phyloP scores from a whole-genome alignment of 2,888 invertebrate species.

The Agapostemon virescens region DNA sequence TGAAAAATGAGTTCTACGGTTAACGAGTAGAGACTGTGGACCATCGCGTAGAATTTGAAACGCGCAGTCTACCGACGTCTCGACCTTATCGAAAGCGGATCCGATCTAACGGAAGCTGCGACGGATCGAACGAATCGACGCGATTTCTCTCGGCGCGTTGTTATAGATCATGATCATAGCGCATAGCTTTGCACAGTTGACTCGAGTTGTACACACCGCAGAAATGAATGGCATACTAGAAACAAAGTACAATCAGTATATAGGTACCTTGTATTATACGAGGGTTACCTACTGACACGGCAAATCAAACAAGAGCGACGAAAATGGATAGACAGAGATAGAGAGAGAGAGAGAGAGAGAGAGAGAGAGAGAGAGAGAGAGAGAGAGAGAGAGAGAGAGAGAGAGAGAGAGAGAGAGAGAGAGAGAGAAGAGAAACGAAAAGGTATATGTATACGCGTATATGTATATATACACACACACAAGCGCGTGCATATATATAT shows the following conservation, averaged over 20 bases:
- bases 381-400: constrained; percentile 30
- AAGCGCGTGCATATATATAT: too few relatives aligned
- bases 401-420: constrained; percentile 39
- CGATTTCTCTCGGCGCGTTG: constrained; percentile 49
- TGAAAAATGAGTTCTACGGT: too few relatives aligned
- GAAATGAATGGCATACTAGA: constrained; percentile 60
- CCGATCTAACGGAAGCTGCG: background rate
- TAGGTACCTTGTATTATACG: constrained; percentile 58
- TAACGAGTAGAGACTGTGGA: too few relatives aligned
- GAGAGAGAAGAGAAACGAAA: constrained; percentile 45
- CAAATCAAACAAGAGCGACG: constrained; percentile 56
- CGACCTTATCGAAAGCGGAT: background rate
- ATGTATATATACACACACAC: too few relatives aligned
- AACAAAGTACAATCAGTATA: constrained; percentile 54
- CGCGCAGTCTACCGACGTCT: background rate
- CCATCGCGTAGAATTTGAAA: too few relatives aligned
- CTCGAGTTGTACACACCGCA: constrained; percentile 62
- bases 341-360: constrained; percentile 46
- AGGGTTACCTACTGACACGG: constrained; percentile 58
- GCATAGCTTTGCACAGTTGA: constrained; percentile 60
- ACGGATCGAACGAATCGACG: background rate
- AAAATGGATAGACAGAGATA: constrained; percentile 42
- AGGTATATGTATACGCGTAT: too few relatives aligned
- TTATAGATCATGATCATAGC: constrained; percentile 53
- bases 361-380: constrained; percentile 38